These are phyloP conservation scores for Athene noctua DNA, from an alignment of 2,113 vertebrate species.

Conservation along the genomic window DNA sequence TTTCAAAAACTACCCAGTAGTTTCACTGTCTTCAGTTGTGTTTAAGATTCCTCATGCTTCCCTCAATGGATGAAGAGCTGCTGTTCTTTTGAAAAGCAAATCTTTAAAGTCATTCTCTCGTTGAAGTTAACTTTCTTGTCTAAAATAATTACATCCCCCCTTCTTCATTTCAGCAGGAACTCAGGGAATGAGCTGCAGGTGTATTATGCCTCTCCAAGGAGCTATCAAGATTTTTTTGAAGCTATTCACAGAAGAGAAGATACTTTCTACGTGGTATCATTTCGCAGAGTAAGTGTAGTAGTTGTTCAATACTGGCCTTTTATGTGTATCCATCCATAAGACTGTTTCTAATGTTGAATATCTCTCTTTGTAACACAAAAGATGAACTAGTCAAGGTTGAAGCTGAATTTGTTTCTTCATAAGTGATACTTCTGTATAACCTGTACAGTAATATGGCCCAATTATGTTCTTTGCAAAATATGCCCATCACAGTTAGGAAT, in stretches of 20 bases:
- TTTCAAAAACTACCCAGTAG: not conserved
- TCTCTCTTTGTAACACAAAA: not conserved
- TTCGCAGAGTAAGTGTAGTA: conserved; percentile 87
- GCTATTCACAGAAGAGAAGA: conserved; percentile 88
- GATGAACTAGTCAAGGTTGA: not conserved
- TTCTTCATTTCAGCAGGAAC: conserved; percentile 68
- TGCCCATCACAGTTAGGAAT: not conserved
- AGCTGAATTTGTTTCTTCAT: not conserved
- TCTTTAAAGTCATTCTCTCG: not conserved
- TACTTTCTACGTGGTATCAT: conserved; percentile 95
- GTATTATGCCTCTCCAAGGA: conserved; percentile 87
- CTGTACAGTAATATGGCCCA: not conserved
- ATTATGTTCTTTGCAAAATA: not conserved
- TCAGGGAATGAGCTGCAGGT: conserved; percentile 89
- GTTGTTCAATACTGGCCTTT: not conserved
- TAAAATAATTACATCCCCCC: not conserved
- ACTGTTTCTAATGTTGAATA: not conserved
- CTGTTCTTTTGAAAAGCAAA: not conserved
- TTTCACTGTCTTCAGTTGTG: not conserved
- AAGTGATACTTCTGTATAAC: not conserved
- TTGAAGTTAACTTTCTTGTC: not conserved
- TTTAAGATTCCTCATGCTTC: not conserved
- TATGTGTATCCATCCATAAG: not conserved
- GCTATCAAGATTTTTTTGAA: conserved; percentile 90
- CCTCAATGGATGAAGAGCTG: not conserved